Evolutionary conservation across 2,888 invertebrate genomes (phyloP), one percentile per base, ranked within the genome.

Genomic region (Mesochorus sp.): DNA sequence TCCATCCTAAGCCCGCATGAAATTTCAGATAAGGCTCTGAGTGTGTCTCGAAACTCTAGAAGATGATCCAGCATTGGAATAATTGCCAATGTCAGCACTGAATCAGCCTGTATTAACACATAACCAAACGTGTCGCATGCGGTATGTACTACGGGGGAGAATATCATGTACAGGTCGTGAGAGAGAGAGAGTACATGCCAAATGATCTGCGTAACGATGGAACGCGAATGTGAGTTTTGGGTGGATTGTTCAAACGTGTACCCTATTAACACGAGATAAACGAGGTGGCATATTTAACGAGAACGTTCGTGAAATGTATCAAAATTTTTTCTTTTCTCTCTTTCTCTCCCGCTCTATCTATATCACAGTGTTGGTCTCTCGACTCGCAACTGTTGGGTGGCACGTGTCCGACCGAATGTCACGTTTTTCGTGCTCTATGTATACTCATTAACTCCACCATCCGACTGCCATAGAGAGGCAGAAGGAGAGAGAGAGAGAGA

Each of bases 211-310:
- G 34, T 37, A 66, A 21, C 47, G 55, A 44, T 47, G 47, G 55
- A 8, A 34, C 10, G 44, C n/a, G 21, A 44, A 64, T 19, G 49
- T 8, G 39, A 42, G 51, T 61, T 39, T 64, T 39, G 28, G 49
- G 26, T 57, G 49, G 17, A 17, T 28, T 66, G 55, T 57, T 57
- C 42, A 73, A 73, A 66, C 31, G 64, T 55, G 49, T 64, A 14
- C 37, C 73, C 66, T 66, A 74, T 67, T 59, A 67, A 66, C 74
- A 37, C 67, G 59, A 39, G 59, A 74, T 59, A 61, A 74, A 74
- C 67, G 67, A 67, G 39, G 39, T 61, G 39, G 59, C 37, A 67
- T 67, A 67, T 74, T 74, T 53, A 74, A 74, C 74, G 74, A 67
- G 49, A 51, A 59, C 67, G 42, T 59, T 67, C 51, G 51, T 42